Conservation (phyloP, 92 coral and sea anemone genomes). For the Actinostola sp. region DNA sequence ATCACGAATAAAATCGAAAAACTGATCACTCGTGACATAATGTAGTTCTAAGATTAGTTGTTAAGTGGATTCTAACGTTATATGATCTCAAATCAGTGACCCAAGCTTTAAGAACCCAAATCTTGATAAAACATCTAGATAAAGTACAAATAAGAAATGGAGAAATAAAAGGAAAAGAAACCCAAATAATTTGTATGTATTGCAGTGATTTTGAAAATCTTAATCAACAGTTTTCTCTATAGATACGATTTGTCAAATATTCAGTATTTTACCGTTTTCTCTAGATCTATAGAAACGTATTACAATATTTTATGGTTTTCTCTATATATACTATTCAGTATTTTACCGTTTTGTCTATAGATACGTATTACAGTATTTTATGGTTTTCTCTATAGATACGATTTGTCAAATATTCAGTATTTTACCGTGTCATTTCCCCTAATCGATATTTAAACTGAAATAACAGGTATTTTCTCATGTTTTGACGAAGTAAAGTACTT, state of each 20-base stretch:
- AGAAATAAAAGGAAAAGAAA: background rate
- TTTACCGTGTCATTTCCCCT: background rate
- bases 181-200: background rate
- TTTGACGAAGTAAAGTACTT: background rate
- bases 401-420: background rate
- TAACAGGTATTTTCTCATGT: background rate
- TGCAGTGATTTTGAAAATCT: background rate
- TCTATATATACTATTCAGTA: no score
- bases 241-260: background rate
- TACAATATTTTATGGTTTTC: no score
- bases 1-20: background rate
- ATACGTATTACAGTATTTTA: no score
- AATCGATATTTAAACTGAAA: no score
- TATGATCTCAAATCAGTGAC: constrained; percentile 1
- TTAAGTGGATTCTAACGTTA: background rate
- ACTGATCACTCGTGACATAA: background rate
- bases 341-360: no score
- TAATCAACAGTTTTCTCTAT: no score
- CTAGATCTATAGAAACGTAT: no score
- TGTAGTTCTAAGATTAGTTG: background rate
- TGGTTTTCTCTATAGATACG: background rate
- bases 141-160: background rate
- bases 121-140: background rate
- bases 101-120: background rate
- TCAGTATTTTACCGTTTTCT: background rate